These are phyloP conservation scores for Brachionus manjavacas DNA, from an alignment of 1,140 invertebrate species.

Conservation along the genomic window DNA sequence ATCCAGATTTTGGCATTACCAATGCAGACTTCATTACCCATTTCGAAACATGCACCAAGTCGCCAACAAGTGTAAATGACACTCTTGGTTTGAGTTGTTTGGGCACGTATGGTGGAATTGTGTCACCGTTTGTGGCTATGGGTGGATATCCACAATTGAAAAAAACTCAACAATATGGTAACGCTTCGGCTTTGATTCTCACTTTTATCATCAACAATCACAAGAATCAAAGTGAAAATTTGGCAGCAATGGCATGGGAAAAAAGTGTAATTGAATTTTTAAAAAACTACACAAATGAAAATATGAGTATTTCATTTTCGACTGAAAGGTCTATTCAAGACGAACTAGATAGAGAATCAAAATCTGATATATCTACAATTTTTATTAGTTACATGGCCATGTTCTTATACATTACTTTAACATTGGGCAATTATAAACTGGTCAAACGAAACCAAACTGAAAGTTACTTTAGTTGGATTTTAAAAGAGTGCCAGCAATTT, in stretches of 20 bases:
- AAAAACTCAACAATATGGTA: slow-evolving; percentile 62
- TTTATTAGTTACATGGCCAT: slow-evolving; percentile 90
- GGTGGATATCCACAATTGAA: slow-evolving; percentile 72
- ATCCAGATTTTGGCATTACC: slow-evolving; percentile 42
- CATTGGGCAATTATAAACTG: slow-evolving; percentile 72
- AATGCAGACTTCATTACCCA: slow-evolving; percentile 71
- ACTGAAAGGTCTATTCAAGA: slow-evolving; percentile 79
- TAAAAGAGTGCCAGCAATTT: slow-evolving; percentile 46
- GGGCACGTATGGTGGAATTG: slow-evolving; percentile 78
- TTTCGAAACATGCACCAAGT: slow-evolving; percentile 65
- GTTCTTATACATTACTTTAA: slow-evolving; percentile 93
- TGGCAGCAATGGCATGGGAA: slow-evolving; percentile 78
- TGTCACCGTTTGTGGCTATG: slow-evolving; percentile 80
- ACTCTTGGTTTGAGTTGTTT: slow-evolving; percentile 65
- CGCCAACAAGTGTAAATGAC: slow-evolving; percentile 63
- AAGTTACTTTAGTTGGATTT: background rate
- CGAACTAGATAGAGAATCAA: slow-evolving; percentile 81
- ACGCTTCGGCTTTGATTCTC: slow-evolving; percentile 78
- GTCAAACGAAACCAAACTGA: slow-evolving; percentile 45
- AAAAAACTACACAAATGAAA: slow-evolving; percentile 67
- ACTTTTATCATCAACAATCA: slow-evolving; percentile 76
- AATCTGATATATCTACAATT: slow-evolving; percentile 85
- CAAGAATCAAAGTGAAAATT: slow-evolving; percentile 47
- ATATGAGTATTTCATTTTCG: slow-evolving; percentile 48
- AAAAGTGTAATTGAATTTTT: slow-evolving; percentile 76